Evolutionary conservation across 2,113 vertebrate genomes (phyloP), one percentile per base, ranked within the genome.

Genomic region (Hippocampus mohnikei): DNA sequence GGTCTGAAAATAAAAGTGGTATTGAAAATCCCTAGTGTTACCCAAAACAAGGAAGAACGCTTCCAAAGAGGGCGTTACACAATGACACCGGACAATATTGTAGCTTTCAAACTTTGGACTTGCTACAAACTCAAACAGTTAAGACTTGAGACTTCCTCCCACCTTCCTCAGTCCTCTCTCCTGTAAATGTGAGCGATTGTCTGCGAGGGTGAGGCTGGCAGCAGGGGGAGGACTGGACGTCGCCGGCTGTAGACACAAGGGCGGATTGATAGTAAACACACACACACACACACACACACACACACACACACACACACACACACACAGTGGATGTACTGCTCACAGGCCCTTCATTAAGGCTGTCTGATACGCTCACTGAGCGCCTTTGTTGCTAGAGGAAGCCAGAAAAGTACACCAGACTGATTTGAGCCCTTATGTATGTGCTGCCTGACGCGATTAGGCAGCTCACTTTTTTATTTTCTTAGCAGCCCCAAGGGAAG

Each of bases 271-370:
- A 78, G 85, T 86, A 85, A 86, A 87, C 87, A 86, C 85, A 86
- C 85, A 85, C 81, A 82, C 85, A 37, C 66, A 33, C 48, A 20
- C 1, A 81, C 72, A 70, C 81, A 77, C 64, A 59, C 56, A 56
- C 55, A 81, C 74, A 71, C 81, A 76, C 64, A 27, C 2, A 27
- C n/a, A n/a, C n/a, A n/a, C n/a, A n/a, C n/a, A n/a, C n/a, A n/a
- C n/a, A n/a, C n/a, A n/a, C 12, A 84, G 85, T 82, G 85, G 85
- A 87, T 88, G 73, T 79, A 87, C 85, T 80, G 86, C 85, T 83
- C 87, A 90, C 88, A 90, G 83, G 87, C 84, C 76, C 79, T 88
- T 88, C 88, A 88, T 90, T 90, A 88, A 90, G 85, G 82, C 55
- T 72, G 85, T 83, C 87, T 87, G 88, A 89, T 87, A 71, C 80